Conservation (phyloP, 2,797 vertebrate genomes). For the Neostethus bicornis region DNA sequence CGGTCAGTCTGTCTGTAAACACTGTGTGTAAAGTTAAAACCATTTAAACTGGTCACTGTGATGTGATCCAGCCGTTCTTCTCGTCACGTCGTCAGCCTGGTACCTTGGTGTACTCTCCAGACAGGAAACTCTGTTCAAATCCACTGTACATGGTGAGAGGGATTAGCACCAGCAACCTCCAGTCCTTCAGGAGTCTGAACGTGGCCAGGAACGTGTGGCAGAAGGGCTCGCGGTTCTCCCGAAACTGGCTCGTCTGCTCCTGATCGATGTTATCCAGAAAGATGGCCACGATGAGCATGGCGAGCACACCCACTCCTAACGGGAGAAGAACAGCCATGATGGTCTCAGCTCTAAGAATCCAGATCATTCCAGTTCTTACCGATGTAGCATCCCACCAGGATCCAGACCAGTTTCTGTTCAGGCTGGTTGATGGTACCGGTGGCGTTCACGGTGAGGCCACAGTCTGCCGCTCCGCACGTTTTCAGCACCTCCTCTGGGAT, state of each 20-base stretch:
- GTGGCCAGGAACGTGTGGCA: slow-evolving; percentile 86
- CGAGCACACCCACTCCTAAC: slow-evolving; percentile 87
- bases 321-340: slow-evolving; percentile 13
- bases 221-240: slow-evolving; percentile 68
- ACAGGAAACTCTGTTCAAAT: slow-evolving; percentile 92
- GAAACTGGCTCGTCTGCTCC: slow-evolving; percentile 57
- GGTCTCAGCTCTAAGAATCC: too few species aligned
- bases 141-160: slow-evolving; percentile 94
- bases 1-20: too few species aligned
- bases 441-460: slow-evolving; percentile 49
- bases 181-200: slow-evolving; percentile 84
- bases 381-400: slow-evolving; percentile 79
- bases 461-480: slow-evolving; percentile 73
- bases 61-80: too few species aligned
- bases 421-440: slow-evolving; percentile 55
- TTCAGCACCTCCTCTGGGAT: slow-evolving; percentile 73
- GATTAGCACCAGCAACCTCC: slow-evolving; percentile 84
- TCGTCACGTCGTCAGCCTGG: too few species aligned
- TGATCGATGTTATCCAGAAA: slow-evolving; percentile 86
- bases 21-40: too few species aligned
- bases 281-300: slow-evolving; percentile 80
- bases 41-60: too few species aligned
- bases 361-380: slow-evolving; percentile 39
- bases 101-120: slow-evolving; percentile 95
- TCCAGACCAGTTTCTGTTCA: slow-evolving; percentile 62